A percentile compares a stretch with the other conserved stretches of the same genome.
phyloP scores from a whole-genome alignment of 2,113 vertebrate genomes.

The Leuciscus idus region DNA sequence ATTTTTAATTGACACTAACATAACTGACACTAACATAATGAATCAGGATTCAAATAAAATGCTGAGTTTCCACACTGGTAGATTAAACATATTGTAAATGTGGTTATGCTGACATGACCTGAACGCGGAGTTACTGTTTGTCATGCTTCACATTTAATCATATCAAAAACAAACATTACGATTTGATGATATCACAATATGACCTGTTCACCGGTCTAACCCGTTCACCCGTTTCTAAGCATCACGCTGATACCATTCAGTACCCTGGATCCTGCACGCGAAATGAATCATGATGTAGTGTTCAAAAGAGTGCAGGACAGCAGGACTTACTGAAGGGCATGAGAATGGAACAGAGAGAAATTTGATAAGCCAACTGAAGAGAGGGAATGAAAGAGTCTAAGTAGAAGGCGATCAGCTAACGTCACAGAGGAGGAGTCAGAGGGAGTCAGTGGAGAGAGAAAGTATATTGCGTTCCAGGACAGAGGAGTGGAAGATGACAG shows the following conservation, averaged over 20 bases:
- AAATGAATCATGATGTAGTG: background rate
- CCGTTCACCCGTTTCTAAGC: background rate
- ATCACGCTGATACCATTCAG: background rate
- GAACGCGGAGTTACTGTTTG: background rate
- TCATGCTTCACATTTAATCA: background rate
- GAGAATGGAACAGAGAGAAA: background rate
- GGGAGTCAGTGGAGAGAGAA: conserved; percentile 38
- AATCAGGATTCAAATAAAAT: background rate
- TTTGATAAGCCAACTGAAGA: background rate
- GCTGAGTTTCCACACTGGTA: background rate
- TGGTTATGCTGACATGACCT: background rate
- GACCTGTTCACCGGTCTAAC: background rate
- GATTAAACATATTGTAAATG: background rate
- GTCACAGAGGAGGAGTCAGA: conserved; percentile 50
- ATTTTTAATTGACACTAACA: no score
- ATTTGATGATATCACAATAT: background rate
- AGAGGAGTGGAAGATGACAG: conserved; percentile 68
- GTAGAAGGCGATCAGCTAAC: conserved; percentile 9
- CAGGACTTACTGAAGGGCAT: background rate
- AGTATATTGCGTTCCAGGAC: conserved; percentile 47
- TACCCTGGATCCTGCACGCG: background rate
- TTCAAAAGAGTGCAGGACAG: background rate
- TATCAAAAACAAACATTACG: background rate
- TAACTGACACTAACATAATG: background rate
- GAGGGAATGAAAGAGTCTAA: background rate